phyloP scores from a whole-genome alignment of 2,113 vertebrate genomes.

The Notarius quadriscutis region DNA sequence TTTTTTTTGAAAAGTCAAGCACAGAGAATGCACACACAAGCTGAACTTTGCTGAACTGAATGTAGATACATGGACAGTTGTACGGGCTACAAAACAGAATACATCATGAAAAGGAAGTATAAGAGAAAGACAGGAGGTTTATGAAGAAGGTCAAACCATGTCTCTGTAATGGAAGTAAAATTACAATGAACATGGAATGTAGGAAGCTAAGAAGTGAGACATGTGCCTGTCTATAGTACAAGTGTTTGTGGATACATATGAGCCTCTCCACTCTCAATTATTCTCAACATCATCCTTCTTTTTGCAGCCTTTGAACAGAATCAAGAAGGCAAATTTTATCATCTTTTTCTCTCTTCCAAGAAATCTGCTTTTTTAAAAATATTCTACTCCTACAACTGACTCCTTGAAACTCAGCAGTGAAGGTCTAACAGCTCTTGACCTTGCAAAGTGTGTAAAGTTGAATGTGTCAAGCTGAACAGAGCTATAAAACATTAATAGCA shows the following conservation, averaged over 20 bases:
- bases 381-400: conserved; percentile 9
- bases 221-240: neutral
- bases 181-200: conserved; percentile 15
- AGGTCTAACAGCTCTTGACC: conserved; percentile 19
- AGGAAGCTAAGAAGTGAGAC: neutral
- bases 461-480: neutral
- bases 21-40: conserved; percentile 60
- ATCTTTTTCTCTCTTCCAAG: conserved; percentile 13
- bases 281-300: conserved; percentile 4
- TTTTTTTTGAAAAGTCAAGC: conserved; percentile 72
- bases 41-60: conserved; percentile 61
- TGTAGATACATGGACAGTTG: conserved; percentile 50
- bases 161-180: conserved; percentile 52
- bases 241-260: conserved; percentile 27
- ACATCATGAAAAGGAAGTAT: conserved; percentile 24
- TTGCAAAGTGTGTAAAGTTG: neutral
- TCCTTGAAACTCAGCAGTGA: neutral
- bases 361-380: neutral
- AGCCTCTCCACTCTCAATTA: neutral
- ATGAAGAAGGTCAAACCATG: neutral
- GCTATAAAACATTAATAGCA: neutral
- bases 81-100: conserved; percentile 38
- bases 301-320: conserved; percentile 5
- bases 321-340: conserved; percentile 13
- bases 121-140: neutral